Evolutionary conservation across 2,113 vertebrate genomes (phyloP).

Genomic region (Gymnorhina tibicen): DNA sequence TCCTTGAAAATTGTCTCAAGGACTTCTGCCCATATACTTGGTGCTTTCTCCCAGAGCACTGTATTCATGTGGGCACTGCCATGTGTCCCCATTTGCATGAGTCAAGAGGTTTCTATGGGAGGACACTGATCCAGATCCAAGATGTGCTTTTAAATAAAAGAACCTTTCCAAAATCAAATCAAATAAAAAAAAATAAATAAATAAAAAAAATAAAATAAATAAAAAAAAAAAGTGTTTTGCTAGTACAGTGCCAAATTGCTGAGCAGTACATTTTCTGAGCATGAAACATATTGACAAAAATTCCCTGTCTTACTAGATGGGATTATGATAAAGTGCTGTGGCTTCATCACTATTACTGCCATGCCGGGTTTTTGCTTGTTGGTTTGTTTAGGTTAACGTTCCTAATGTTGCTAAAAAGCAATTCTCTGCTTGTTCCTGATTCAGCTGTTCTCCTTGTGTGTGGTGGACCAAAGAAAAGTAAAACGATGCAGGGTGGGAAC

Average conservation of each 20-base stretch:
- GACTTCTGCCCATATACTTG: background rate
- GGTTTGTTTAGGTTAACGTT: background rate
- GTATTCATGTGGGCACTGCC: background rate
- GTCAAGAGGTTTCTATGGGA: background rate
- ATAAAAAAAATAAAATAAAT: background rate
- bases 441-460: background rate
- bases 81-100: fast-evolving
- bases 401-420: background rate
- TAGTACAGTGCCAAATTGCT: background rate
- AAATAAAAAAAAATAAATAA: background rate
- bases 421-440: background rate
- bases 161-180: background rate
- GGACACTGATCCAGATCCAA: background rate
- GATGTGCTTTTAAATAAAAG: background rate
- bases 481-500: background rate
- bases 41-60: background rate
- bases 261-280: conserved; percentile 42
- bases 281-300: background rate
- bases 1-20: background rate
- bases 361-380: fast-evolving
- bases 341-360: conserved; percentile 34
- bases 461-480: background rate
- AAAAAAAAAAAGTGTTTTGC: background rate
- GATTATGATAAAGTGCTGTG: conserved; percentile 43
- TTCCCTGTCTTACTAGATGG: background rate